A percentile compares a stretch with the other conserved stretches of the same genome.
phyloP scores from a whole-genome alignment of 2,888 invertebrate species.

The Oeneis ivallda region DNA sequence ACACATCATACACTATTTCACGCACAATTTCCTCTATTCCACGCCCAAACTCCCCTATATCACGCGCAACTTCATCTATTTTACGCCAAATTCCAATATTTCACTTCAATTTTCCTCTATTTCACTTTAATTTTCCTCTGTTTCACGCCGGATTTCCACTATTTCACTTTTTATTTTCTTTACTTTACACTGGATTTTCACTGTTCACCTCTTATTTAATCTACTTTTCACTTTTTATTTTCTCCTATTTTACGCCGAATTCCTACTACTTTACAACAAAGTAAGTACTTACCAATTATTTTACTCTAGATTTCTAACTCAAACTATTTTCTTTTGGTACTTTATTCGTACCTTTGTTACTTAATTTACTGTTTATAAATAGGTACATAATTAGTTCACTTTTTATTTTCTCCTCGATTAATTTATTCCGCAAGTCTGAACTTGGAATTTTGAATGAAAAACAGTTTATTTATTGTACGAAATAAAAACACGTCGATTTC shows the following conservation, averaged over 20 bases:
- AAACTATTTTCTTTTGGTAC: not conserved
- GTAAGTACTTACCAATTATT: not conserved
- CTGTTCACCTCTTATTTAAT: no score
- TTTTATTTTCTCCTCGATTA: not conserved
- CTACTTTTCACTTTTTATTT: not conserved
- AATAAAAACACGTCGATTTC: slow-evolving; percentile 4
- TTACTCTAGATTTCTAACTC: not conserved
- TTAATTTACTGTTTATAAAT: not conserved
- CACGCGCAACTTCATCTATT: no score
- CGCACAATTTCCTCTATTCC: slow-evolving; percentile 1
- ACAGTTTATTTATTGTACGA: not conserved
- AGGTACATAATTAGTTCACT: no score
- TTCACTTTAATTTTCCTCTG: slow-evolving; percentile 2
- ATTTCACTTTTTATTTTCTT: not conserved
- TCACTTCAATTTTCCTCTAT: not conserved
- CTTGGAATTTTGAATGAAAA: not conserved
- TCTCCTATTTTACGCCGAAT: not conserved
- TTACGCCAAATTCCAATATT: no score
- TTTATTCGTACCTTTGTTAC: not conserved
- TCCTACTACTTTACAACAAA: not conserved
- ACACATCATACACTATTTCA: slow-evolving; percentile 67
- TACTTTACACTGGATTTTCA: not conserved
- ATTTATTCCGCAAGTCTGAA: not conserved
- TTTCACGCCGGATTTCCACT: not conserved
- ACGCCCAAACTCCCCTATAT: not conserved